Evolutionary conservation across 2,888 invertebrate species (phyloP).

Genomic region (Hyposoter dolosus): DNA sequence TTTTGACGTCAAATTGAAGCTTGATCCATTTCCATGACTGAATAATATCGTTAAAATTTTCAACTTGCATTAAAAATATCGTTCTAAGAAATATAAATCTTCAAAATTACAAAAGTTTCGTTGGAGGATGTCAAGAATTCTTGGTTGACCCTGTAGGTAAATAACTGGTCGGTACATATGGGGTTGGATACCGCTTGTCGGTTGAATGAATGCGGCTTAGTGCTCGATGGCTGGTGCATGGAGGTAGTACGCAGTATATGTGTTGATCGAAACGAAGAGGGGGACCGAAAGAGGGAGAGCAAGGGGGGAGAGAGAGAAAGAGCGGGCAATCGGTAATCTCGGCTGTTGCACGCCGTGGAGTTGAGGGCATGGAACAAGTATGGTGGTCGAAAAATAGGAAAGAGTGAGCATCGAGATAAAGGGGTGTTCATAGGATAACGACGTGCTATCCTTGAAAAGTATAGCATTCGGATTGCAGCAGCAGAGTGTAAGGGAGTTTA

Average conservation of each 20-base stretch:
- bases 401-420: conserved; percentile 46
- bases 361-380: conserved; percentile 59
- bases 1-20: too few relatives aligned
- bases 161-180: not conserved
- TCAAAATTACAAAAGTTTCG: not conserved
- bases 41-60: not conserved
- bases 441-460: conserved; percentile 21
- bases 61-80: not conserved
- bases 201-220: conserved; percentile 43
- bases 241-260: conserved; percentile 18
- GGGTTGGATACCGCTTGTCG: conserved; percentile 53
- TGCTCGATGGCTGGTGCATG: conserved; percentile 22
- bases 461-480: conserved; percentile 5
- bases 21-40: not conserved
- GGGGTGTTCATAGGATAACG: conserved; percentile 20
- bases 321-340: conserved; percentile 33
- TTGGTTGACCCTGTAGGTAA: not conserved
- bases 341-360: conserved; percentile 39
- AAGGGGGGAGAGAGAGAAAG: not conserved
- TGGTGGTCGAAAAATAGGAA: conserved; percentile 56
- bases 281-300: conserved; percentile 4
- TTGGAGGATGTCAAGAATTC: not conserved
- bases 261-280: not conserved
- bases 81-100: too few relatives aligned
- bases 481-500: conserved; percentile 7